Evolutionary conservation across 2,113 vertebrate genomes (phyloP).

Genomic region (Nestor notabilis): DNA sequence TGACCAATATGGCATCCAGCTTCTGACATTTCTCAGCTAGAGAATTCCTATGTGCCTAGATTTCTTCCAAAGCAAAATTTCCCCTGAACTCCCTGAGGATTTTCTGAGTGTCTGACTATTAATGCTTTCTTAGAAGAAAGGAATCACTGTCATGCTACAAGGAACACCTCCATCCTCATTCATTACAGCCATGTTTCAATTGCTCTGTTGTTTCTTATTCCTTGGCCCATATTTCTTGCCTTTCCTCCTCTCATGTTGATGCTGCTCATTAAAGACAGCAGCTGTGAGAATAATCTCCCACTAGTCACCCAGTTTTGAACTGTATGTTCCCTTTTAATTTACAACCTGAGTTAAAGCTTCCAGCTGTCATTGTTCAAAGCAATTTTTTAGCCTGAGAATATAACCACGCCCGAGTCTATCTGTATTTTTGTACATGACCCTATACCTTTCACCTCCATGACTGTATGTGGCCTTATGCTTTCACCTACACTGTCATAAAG

Average conservation of each 20-base stretch:
- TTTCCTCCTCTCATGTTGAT: not conserved
- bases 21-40: not conserved
- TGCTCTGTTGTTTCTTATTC: not conserved
- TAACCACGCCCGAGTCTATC: not conserved
- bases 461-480: not conserved
- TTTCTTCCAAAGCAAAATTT: not conserved
- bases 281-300: not conserved
- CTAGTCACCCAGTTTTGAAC: not conserved
- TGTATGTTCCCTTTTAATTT: not conserved
- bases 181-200: not conserved
- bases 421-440: not conserved
- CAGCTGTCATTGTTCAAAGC: not conserved
- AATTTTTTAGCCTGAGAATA: not conserved
- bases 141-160: not conserved
- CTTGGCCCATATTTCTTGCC: not conserved
- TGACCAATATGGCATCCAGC: not conserved
- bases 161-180: not conserved
- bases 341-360: not conserved
- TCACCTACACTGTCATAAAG: not conserved
- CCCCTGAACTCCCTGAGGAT: not conserved
- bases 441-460: not conserved
- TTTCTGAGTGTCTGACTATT: not conserved
- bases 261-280: not conserved
- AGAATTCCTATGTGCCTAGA: not conserved
- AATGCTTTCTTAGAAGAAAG: not conserved